These are phyloP conservation scores for Mungos mungo DNA, from an alignment of 2,113 vertebrate species.

Conservation along the genomic window DNA sequence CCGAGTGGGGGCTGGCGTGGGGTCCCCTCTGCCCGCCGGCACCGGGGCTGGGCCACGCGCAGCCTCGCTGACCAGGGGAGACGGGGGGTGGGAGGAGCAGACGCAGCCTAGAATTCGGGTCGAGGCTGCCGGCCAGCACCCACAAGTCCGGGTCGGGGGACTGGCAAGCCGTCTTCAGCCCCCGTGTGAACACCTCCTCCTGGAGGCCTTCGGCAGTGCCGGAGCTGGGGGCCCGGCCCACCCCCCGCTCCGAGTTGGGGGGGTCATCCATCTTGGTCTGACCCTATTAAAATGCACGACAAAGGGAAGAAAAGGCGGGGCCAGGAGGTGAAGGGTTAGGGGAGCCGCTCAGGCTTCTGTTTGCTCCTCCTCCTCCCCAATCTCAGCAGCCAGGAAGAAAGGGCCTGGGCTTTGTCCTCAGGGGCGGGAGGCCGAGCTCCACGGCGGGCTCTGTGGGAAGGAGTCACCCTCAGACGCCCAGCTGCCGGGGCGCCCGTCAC, in stretches of 20 bases:
- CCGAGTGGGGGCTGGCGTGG: neutral
- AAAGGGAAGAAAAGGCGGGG: constrained; percentile 80
- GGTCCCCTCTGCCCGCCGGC: neutral
- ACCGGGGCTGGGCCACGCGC: rapidly evolving
- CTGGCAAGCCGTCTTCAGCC: neutral
- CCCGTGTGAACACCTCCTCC: neutral
- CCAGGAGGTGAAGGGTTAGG: constrained; percentile 48
- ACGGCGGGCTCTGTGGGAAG: constrained; percentile 59
- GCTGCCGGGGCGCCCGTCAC: neutral
- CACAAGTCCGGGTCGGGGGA: neutral
- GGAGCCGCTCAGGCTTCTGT: constrained; percentile 80
- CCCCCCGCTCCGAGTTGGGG: constrained; percentile 36
- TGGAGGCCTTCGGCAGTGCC: neutral
- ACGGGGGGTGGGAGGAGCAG: no score
- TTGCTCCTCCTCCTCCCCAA: constrained; percentile 55
- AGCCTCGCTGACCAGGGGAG: neutral
- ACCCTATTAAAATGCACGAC: constrained; percentile 79
- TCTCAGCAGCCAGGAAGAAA: constrained; percentile 62
- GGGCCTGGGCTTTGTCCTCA: neutral
- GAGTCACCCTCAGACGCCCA: neutral
- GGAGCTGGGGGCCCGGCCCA: constrained; percentile 40
- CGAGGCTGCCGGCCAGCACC: neutral
- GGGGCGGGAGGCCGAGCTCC: constrained; percentile 25
- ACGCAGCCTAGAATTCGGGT: neutral
- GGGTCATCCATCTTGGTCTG: constrained; percentile 81